phyloP scores from a whole-genome alignment of 2,113 vertebrate genomes.

The Phaetusa simplex region DNA sequence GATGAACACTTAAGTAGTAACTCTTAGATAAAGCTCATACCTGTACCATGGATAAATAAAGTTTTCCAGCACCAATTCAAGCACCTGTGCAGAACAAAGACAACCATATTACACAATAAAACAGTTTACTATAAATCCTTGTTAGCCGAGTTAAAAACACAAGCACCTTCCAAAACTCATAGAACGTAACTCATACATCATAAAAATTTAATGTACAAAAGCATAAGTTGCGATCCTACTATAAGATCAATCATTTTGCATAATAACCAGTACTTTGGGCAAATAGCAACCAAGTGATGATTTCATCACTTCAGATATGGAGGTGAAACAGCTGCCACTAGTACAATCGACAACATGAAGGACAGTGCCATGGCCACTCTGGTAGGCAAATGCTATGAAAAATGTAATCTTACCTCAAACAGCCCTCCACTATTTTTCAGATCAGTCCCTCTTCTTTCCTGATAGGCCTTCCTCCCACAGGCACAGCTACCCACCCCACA shows the following conservation, averaged over 20 bases:
- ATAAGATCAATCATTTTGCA: not conserved
- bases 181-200: not conserved
- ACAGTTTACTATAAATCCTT: not conserved
- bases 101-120: not conserved
- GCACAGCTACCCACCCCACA: not conserved
- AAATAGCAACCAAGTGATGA: not conserved
- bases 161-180: not conserved
- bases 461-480: not conserved
- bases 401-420: not conserved
- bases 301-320: not conserved
- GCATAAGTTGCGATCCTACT: accelerated
- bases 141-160: not conserved
- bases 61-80: constrained; percentile 95
- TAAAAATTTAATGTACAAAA: not conserved
- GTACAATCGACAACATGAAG: accelerated
- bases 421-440: not conserved
- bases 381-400: not conserved
- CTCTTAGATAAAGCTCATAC: constrained; percentile 71
- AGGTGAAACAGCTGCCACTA: not conserved
- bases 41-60: constrained; percentile 98
- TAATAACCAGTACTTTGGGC: not conserved
- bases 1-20: not conserved
- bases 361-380: accelerated
- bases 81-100: constrained; percentile 79
- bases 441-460: not conserved